phyloP scores from a whole-genome alignment of 2,888 invertebrate genomes.

The Latrodectus elegans region DNA sequence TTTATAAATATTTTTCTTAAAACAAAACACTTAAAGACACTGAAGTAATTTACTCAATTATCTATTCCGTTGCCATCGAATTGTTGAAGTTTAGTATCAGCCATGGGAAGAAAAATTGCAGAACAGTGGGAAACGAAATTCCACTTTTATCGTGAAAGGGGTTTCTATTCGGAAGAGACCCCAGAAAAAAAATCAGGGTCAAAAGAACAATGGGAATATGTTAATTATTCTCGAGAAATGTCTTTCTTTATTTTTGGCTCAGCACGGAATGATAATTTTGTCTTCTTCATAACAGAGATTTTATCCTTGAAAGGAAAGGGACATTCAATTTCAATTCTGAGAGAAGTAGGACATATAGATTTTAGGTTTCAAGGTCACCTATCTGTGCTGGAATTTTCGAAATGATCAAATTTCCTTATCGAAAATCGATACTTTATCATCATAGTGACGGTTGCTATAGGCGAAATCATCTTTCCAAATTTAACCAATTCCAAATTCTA shows the following conservation, averaged over 20 bases:
- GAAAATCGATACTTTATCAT: not conserved
- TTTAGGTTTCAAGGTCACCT: not conserved
- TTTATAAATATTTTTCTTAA: not conserved
- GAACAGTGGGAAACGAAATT: too few relatives aligned
- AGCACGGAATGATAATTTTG: slow-evolving; percentile 7
- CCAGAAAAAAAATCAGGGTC: slow-evolving; percentile 31
- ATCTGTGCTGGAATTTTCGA: not conserved
- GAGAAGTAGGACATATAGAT: not conserved
- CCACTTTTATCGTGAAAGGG: not conserved
- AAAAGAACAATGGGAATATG: slow-evolving; percentile 39
- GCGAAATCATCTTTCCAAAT: too few relatives aligned
- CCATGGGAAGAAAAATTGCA: not conserved
- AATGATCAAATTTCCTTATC: not conserved
- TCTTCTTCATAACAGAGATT: not conserved
- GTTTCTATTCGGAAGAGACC: not conserved
- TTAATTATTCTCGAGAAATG: slow-evolving; percentile 25
- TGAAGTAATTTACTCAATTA: not conserved
- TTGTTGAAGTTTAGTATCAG: not conserved
- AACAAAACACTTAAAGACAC: not conserved
- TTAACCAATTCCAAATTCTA: too few relatives aligned
- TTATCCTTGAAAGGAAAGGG: slow-evolving; percentile 4
- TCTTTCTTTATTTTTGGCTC: slow-evolving; percentile 29
- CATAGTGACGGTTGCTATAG: not conserved
- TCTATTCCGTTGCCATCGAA: not conserved
- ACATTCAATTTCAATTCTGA: not conserved